Evolutionary conservation across 37 sponge, comb jelly and placozoan genomes (phyloP), one percentile per base, ranked within the genome.

Genomic region (Aphrocallistes beatrix): DNA sequence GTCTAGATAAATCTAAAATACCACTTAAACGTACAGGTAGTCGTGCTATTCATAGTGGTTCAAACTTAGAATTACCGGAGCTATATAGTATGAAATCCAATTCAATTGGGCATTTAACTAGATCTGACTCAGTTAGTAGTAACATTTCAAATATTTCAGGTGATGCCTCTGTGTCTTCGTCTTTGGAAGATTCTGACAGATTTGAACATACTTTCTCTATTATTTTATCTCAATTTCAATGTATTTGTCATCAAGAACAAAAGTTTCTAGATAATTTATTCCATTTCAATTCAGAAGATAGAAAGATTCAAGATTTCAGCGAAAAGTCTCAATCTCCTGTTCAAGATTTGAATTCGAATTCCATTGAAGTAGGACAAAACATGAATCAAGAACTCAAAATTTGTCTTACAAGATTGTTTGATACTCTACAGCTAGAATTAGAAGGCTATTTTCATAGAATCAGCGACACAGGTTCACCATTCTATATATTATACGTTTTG

Each of bases 221-320:
- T 0, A 38, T 94, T 30, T 42, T 94, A 85, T 83, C 90, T 0
- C 90, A 92, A 48, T 37, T 94, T 17, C 87, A 92, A 37, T 91
- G 93, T 17, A 83, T 92, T 37, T 92, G 91, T 84, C 81, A 85
- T 23, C 37, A 88, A 23, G 95, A 94, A 49, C 86, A 90, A 86
- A 87, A 86, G 81, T 94, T 94, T 86, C 85, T 89, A 38, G 83
- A 42, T 3, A 37, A 84, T 16, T 94, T 94, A 89, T 94, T 94
- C 47, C 89, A 92, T 85, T 92, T 90, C 84, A 86, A 86, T 0
- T 50, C 42, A 37, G 49, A 48, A 23, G 88, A 88, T 37, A 38
- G 25, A 30, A 19, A 3, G 6, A 30, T 6, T 13, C 8, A 19
- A 8, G 75, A 6, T 1, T 60, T 32, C n/a, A 21, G 25, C 6